phyloP scores from a whole-genome alignment of 2,113 vertebrate genomes.

The Eptesicus fuscus region DNA sequence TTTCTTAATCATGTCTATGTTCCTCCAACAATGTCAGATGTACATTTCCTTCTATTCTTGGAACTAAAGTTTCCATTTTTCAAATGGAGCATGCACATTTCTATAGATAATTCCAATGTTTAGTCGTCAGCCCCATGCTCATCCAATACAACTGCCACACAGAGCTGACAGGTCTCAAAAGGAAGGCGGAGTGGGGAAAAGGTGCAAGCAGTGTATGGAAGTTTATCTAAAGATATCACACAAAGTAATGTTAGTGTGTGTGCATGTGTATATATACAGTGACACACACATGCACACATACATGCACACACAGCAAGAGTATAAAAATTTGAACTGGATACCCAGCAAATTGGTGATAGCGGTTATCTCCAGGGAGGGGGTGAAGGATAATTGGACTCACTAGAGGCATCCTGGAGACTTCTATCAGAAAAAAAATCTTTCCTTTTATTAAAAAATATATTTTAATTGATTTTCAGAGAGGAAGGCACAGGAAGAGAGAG shows the following conservation, averaged over 20 bases:
- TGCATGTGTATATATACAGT: too few relatives aligned
- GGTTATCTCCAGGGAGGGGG: neutral
- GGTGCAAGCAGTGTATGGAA: neutral
- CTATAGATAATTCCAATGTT: neutral
- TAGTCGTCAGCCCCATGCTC: neutral
- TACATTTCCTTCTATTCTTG: too few relatives aligned
- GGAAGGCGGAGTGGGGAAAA: neutral
- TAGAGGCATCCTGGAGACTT: neutral
- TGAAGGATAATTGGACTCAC: neutral
- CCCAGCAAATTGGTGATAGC: neutral
- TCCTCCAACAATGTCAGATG: neutral
- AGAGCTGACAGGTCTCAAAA: neutral
- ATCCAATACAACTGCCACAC: neutral
- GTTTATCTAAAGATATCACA: neutral
- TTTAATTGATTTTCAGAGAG: too few relatives aligned
- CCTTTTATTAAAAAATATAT: too few relatives aligned
- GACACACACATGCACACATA: too few relatives aligned
- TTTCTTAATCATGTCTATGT: neutral
- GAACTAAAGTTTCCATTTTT: slow-evolving; percentile 9
- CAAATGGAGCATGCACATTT: neutral
- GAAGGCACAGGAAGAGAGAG: too few relatives aligned
- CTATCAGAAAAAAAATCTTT: neutral
- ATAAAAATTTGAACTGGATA: neutral
- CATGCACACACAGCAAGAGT: neutral
- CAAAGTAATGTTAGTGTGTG: too few relatives aligned